Conservation (phyloP, 2,888 invertebrate genomes). For the Archips xylosteana region DNA sequence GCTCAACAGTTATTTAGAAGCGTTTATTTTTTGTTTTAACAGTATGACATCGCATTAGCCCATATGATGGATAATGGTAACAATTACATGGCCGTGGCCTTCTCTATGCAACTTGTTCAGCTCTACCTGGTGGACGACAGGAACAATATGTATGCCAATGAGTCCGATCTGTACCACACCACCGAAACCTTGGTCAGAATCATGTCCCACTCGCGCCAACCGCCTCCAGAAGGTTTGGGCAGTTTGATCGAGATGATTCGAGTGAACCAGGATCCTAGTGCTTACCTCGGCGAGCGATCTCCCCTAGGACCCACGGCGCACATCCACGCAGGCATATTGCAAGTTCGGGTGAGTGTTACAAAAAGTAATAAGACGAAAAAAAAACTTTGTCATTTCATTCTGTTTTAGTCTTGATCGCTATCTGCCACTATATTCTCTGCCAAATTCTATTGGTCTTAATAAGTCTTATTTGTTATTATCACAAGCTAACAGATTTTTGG, state of each 20-base stretch:
- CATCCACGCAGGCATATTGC: conserved; percentile 96
- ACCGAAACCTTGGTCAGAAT: conserved; percentile 93
- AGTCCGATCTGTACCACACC: conserved; percentile 94
- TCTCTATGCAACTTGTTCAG: conserved; percentile 96
- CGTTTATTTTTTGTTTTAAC: conserved; percentile 49
- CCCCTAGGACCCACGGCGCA: conserved; percentile 94
- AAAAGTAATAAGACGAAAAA: background rate
- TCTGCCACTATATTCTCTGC: too few species aligned
- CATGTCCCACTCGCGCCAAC: conserved; percentile 90
- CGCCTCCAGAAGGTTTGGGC: conserved; percentile 93
- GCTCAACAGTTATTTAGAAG: background rate
- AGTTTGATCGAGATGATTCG: conserved; percentile 93
- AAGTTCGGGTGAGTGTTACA: conserved; percentile 87
- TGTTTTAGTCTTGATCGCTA: background rate
- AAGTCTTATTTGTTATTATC: too few species aligned
- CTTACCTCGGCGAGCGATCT: conserved; percentile 91
- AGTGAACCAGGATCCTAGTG: conserved; percentile 89
- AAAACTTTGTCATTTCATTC: background rate
- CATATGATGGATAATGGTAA: conserved; percentile 95
- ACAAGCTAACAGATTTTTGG: too few species aligned
- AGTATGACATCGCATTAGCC: conserved; percentile 93
- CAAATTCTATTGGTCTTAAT: too few species aligned
- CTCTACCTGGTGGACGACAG: conserved; percentile 94
- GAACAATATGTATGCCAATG: conserved; percentile 90
- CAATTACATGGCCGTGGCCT: conserved; percentile 92